Percentiles rank a stretch among this genome's conserved stretches.
Evolutionary conservation across 2,888 invertebrate genomes (phyloP).

Genomic region (Andrena flavipes): DNA sequence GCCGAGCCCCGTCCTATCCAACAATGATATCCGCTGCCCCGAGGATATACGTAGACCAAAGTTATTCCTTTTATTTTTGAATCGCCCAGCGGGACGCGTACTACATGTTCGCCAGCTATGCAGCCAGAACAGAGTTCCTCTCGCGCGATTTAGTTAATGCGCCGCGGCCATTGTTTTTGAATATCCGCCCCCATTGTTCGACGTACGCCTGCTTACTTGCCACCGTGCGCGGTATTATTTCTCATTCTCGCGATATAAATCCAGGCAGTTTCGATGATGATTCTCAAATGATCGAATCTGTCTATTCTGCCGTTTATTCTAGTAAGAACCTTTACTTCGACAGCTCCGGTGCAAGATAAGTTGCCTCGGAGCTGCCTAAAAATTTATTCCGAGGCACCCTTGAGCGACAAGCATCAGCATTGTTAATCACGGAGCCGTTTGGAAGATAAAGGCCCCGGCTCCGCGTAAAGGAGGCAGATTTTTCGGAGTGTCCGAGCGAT

Average conservation of each 20-base stretch:
- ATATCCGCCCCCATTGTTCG: conserved; percentile 65
- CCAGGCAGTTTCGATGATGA: too few relatives aligned
- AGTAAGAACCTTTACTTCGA: too few relatives aligned
- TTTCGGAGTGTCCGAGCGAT: conserved; percentile 23
- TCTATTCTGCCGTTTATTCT: too few relatives aligned
- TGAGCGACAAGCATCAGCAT: neutral
- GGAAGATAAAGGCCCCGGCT: neutral
- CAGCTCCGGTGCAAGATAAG: too few relatives aligned
- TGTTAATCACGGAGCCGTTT: neutral
- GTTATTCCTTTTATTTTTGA: conserved; percentile 64
- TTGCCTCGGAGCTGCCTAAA: neutral
- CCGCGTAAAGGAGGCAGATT: conserved; percentile 13
- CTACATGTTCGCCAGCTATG: neutral
- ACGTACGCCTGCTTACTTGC: conserved; percentile 45
- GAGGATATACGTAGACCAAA: conserved; percentile 47
- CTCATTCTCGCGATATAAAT: neutral
- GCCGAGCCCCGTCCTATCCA: conserved; percentile 64
- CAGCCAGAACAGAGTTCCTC: conserved; percentile 8
- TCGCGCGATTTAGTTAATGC: conserved; percentile 52
- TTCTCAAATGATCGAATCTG: too few relatives aligned
- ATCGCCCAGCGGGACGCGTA: conserved; percentile 40
- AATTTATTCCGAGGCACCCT: neutral
- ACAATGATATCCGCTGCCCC: conserved; percentile 69
- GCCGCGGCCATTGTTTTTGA: conserved; percentile 43
- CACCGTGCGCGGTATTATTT: neutral